phyloP scores from a whole-genome alignment of 1,140 invertebrate species.

The Heliconius nattereri region DNA sequence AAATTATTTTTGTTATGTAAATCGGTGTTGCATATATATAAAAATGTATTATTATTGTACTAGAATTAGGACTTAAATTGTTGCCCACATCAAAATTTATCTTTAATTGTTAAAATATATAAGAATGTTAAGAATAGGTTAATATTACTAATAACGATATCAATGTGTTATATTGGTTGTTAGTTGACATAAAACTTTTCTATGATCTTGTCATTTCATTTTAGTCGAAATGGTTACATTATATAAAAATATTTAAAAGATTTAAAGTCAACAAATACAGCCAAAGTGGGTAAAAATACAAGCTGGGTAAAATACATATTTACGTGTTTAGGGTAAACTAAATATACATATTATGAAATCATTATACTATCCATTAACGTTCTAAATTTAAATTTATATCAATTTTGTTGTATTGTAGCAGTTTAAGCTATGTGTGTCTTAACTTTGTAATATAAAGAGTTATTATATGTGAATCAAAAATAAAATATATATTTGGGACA shows the following conservation, averaged over 20 bases:
- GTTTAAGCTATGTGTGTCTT: constrained; percentile 32
- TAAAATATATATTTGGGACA: constrained; percentile 27
- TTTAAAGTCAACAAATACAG: not conserved
- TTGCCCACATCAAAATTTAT: not conserved
- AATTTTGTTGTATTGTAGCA: constrained; percentile 25
- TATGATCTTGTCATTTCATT: not conserved
- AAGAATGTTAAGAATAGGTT: not conserved
- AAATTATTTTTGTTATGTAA: constrained; percentile 26
- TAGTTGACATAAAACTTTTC: not conserved
- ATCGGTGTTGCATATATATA: constrained; percentile 24
- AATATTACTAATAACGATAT: not conserved
- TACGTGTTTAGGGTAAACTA: constrained; percentile 8
- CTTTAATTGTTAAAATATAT: not conserved
- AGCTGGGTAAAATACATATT: constrained; percentile 13
- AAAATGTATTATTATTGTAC: constrained; percentile 5
- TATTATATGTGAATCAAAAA: constrained; percentile 24
- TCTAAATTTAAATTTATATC: constrained; percentile 14
- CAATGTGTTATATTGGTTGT: not conserved
- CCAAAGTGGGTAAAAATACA: not conserved
- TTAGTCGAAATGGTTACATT: no score
- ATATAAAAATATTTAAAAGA: not conserved
- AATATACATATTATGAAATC: constrained; percentile 4
- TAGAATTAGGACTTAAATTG: constrained; percentile 1
- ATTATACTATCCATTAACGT: not conserved
- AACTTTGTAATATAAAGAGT: constrained; percentile 8